A percentile compares a stretch with the other conserved stretches of the same genome.
These are phyloP conservation scores for Lampris megalopsis DNA, from an alignment of 2,113 vertebrate genomes.

Conservation along the genomic window DNA sequence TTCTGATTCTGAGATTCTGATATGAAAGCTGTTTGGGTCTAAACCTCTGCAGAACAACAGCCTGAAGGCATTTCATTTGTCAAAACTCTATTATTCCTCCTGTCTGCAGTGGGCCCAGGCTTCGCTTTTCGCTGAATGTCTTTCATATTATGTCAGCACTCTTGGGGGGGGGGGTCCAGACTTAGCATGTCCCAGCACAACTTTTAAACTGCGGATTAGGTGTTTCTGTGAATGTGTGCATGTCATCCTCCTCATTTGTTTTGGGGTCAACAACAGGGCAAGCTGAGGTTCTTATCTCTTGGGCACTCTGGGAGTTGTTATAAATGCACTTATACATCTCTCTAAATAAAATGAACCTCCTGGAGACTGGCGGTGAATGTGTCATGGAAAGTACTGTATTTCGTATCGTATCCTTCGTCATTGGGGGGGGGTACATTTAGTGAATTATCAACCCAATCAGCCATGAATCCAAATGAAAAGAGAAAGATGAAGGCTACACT, in stretches of 20 bases:
- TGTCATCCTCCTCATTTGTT: background rate
- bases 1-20: too few relatives aligned
- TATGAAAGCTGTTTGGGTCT: background rate
- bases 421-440: too few relatives aligned
- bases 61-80: conserved; percentile 20
- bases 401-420: too few relatives aligned
- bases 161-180: conserved; percentile 15
- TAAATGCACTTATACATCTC: background rate
- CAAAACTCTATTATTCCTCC: background rate
- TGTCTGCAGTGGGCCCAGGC: background rate
- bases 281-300: background rate
- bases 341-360: background rate
- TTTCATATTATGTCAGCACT: conserved; percentile 53
- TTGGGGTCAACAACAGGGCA: conserved; percentile 1
- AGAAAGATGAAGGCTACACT: too few relatives aligned
- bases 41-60: conserved; percentile 20
- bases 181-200: conserved; percentile 27
- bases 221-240: background rate
- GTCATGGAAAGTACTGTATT: too few relatives aligned
- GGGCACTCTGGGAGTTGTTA: background rate
- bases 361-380: background rate
- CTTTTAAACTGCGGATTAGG: conserved; percentile 20
- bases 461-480: too few relatives aligned
- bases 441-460: too few relatives aligned
- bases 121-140: conserved; percentile 30